Evolutionary conservation across 2,797 vertebrate species (phyloP).

Genomic region (Macroramphosus scolopax): DNA sequence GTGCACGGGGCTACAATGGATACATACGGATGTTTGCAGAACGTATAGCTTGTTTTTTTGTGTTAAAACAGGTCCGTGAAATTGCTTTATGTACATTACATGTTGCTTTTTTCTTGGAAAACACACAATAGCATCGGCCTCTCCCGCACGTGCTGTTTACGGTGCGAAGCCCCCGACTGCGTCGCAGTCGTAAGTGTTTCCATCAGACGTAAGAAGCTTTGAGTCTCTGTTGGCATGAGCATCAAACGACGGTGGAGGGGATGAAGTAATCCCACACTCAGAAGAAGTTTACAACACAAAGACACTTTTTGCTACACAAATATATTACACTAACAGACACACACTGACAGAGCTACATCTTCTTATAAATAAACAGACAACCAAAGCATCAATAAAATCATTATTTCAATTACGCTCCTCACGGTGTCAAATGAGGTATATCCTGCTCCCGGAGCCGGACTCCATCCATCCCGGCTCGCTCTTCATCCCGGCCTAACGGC

Average conservation of each 20-base stretch:
- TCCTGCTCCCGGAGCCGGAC: conserved; percentile 60
- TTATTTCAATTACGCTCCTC: conserved; percentile 61
- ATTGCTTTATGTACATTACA: conserved; percentile 58
- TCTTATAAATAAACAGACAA: conserved; percentile 37
- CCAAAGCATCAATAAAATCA: conserved; percentile 59
- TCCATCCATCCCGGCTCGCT: conserved; percentile 65
- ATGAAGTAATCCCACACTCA: conserved; percentile 19
- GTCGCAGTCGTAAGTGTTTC: conserved; percentile 17
- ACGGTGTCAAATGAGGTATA: conserved; percentile 69
- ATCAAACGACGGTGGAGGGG: conserved; percentile 35
- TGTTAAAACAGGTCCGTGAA: conserved; percentile 48
- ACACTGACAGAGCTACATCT: conserved; percentile 15
- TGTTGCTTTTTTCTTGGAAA: conserved; percentile 41
- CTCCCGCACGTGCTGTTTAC: conserved; percentile 41
- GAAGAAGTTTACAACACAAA: too few species aligned
- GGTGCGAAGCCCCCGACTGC: conserved; percentile 29
- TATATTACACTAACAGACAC: conserved; percentile 5
- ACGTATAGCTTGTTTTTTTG: conserved; percentile 28
- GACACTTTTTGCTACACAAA: conserved; percentile 11
- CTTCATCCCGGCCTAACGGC: conserved; percentile 61
- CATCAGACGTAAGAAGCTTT: conserved; percentile 62
- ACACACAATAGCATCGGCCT: conserved; percentile 45
- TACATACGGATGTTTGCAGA: too few species aligned
- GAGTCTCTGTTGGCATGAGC: conserved; percentile 35
- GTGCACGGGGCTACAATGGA: too few species aligned